Evolutionary conservation across 1,140 invertebrate species (phyloP).

Genomic region (Cotesia typhae): DNA sequence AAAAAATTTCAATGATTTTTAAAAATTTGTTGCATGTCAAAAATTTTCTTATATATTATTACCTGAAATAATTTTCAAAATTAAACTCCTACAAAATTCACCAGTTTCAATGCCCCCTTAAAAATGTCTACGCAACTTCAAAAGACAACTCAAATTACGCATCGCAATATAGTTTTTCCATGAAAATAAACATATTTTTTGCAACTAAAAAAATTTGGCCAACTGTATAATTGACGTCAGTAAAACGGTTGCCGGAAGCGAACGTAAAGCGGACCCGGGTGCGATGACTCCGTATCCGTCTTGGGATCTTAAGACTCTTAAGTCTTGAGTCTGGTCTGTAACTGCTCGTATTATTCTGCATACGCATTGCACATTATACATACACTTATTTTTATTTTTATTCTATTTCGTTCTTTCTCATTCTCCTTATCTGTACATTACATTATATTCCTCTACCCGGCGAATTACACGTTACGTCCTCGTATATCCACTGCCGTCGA

Average conservation of each 20-base stretch:
- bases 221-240: conserved; percentile 12
- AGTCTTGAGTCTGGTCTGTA: too few relatives aligned
- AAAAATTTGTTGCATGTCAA: too few relatives aligned
- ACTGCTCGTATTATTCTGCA: conserved; percentile 32
- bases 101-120: background rate
- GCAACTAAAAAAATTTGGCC: background rate
- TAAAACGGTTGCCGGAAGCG: conserved; percentile 19
- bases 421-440: conserved; percentile 13
- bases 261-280: conserved; percentile 40
- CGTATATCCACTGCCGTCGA: background rate
- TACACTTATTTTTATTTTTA: conserved; percentile 8
- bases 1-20: too few relatives aligned
- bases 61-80: too few relatives aligned
- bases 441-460: background rate
- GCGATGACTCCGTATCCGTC: conserved; percentile 50
- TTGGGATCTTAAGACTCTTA: conserved; percentile 32
- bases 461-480: too few relatives aligned
- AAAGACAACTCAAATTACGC: too few relatives aligned
- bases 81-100: too few relatives aligned
- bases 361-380: conserved; percentile 10
- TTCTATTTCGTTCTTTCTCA: conserved; percentile 19
- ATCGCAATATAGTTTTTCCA: too few relatives aligned
- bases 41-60: too few relatives aligned
- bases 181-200: background rate
- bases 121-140: background rate